A percentile compares a stretch with the other conserved stretches of the same genome.
These are phyloP conservation scores for Channa maculata DNA, from an alignment of 2,113 vertebrate species.

Conservation along the genomic window DNA sequence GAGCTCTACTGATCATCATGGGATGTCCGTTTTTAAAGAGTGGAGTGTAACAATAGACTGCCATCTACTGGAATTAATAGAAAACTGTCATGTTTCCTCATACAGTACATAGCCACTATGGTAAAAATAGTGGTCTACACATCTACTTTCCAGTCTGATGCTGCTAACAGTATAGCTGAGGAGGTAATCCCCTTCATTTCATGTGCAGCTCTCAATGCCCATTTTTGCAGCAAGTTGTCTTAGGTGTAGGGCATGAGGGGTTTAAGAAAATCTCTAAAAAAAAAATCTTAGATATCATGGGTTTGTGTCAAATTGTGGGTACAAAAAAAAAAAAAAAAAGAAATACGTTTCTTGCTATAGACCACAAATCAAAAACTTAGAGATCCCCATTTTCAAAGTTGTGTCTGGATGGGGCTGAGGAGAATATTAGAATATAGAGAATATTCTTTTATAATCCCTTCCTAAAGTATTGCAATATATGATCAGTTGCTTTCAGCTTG, in stretches of 20 bases:
- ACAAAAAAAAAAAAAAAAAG: too few relatives aligned
- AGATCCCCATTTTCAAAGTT: too few relatives aligned
- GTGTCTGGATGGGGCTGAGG: too few relatives aligned
- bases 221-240: background rate
- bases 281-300: too few relatives aligned
- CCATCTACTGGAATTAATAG: conserved; percentile 61
- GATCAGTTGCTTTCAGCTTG: too few relatives aligned
- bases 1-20: background rate
- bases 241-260: background rate
- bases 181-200: conserved; percentile 23
- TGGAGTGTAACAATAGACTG: conserved; percentile 49
- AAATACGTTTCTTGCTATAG: too few relatives aligned
- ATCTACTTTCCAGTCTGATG: background rate
- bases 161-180: conserved; percentile 11
- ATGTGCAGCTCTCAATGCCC: background rate
- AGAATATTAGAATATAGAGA: too few relatives aligned
- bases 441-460: too few relatives aligned
- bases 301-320: too few relatives aligned
- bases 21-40: background rate
- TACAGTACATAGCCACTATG: background rate
- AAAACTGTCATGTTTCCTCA: background rate
- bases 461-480: too few relatives aligned
- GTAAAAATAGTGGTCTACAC: background rate
- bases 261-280: too few relatives aligned
- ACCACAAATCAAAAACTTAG: too few relatives aligned